Evolutionary conservation across 2,888 invertebrate genomes (phyloP).

Genomic region (Miltochrista miniata): DNA sequence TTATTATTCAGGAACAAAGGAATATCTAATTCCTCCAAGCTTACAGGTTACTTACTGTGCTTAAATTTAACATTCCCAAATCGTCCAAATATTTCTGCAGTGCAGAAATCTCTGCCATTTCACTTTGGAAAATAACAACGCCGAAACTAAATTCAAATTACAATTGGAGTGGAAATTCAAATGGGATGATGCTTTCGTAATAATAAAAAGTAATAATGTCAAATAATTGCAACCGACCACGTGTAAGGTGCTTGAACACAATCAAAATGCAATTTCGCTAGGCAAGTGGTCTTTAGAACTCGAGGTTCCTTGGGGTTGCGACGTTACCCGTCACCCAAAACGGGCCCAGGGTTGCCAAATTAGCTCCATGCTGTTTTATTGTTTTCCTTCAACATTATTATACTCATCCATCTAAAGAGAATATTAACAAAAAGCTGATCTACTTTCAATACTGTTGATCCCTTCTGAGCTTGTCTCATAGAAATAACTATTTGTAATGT

Average conservation of each 20-base stretch:
- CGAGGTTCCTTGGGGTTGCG: constrained; percentile 32
- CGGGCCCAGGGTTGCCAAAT: constrained; percentile 38
- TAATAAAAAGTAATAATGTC: constrained; percentile 68
- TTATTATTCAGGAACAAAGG: neutral
- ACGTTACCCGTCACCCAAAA: constrained; percentile 13
- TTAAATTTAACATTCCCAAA: constrained; percentile 18
- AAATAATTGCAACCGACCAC: constrained; percentile 65
- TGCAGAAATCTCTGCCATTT: constrained; percentile 32
- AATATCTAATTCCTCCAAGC: too few species aligned
- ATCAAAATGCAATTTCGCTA: constrained; percentile 73
- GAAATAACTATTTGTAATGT: too few species aligned
- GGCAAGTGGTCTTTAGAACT: constrained; percentile 25
- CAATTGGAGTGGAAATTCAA: constrained; percentile 34
- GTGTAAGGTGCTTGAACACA: constrained; percentile 61
- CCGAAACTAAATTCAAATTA: constrained; percentile 41
- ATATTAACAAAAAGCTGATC: neutral
- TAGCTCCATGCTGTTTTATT: constrained; percentile 35
- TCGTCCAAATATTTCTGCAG: constrained; percentile 30
- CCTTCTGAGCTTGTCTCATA: too few species aligned
- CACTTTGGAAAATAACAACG: constrained; percentile 34
- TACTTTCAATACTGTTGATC: too few species aligned
- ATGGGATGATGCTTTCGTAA: constrained; percentile 42
- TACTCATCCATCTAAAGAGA: constrained; percentile 8
- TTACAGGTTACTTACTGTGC: too few species aligned
- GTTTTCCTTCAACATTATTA: constrained; percentile 3